These are phyloP conservation scores for Hypomecis punctinalis DNA, from an alignment of 2,888 invertebrate genomes.

Conservation along the genomic window DNA sequence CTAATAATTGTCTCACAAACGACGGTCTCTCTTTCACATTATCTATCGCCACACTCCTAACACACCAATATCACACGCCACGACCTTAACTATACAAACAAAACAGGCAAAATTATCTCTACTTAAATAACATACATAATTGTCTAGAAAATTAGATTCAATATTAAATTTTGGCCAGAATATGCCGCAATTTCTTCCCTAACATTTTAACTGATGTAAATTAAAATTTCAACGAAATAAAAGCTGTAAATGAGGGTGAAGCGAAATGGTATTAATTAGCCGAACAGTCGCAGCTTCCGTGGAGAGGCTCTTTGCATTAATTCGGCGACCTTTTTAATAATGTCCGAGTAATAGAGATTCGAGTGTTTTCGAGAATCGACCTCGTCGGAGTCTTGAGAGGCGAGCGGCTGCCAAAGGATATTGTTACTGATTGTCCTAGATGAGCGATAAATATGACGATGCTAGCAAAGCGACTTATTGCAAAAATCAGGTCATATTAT, in stretches of 20 bases:
- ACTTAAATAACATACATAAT: not conserved
- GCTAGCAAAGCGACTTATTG: too few relatives aligned
- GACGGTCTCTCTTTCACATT: too few relatives aligned
- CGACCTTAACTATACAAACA: too few relatives aligned
- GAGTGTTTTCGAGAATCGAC: constrained; percentile 2
- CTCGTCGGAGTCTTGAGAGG: not conserved
- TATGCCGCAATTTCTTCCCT: not conserved
- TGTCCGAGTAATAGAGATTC: constrained; percentile 21
- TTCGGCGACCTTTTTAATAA: constrained; percentile 35
- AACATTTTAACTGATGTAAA: constrained; percentile 17
- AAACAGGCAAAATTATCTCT: not conserved
- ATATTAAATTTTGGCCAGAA: not conserved
- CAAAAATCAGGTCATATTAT: too few relatives aligned
- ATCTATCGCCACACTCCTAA: too few relatives aligned
- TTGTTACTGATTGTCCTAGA: too few relatives aligned
- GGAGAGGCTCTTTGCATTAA: constrained; percentile 24
- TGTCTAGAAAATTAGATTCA: not conserved
- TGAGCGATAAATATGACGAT: too few relatives aligned
- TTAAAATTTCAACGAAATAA: constrained; percentile 20
- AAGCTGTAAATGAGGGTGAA: constrained; percentile 21
- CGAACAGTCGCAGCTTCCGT: constrained; percentile 24
- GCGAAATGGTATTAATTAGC: constrained; percentile 35
- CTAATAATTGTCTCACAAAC: too few relatives aligned
- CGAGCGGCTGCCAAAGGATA: not conserved
- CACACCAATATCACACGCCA: too few relatives aligned